Percentiles rank a stretch among this genome's conserved stretches.
Conservation (phyloP, 2,888 invertebrate genomes). For the Phalera bucephala region DNA sequence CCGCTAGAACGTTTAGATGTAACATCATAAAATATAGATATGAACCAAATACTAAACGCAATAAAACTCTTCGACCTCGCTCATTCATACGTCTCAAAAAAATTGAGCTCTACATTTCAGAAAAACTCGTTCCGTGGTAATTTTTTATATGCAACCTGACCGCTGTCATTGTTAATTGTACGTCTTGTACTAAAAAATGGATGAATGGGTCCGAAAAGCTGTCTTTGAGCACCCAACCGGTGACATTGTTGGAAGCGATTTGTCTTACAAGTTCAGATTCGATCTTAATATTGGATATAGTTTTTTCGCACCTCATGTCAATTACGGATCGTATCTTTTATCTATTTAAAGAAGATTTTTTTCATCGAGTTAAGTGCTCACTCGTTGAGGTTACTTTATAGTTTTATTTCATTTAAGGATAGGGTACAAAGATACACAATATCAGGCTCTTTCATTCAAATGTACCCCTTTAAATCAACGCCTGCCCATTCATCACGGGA, state of each 20-base stretch:
- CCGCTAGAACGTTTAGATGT: conserved; percentile 56
- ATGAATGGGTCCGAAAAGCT: conserved; percentile 61
- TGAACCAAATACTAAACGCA: conserved; percentile 67
- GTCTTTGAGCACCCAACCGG: conserved; percentile 64
- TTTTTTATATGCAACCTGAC: conserved; percentile 72
- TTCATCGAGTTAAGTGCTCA: conserved; percentile 24
- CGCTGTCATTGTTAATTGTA: conserved; percentile 77
- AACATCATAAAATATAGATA: conserved; percentile 73
- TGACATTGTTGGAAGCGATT: conserved; percentile 74
- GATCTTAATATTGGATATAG: conserved; percentile 60
- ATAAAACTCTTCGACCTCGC: conserved; percentile 58
- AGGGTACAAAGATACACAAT: conserved; percentile 54
- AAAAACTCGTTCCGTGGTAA: conserved; percentile 50
- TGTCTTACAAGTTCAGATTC: conserved; percentile 73
- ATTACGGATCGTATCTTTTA: conserved; percentile 40
- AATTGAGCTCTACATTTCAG: conserved; percentile 48
- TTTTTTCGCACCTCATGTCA: conserved; percentile 70
- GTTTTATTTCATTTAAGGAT: conserved; percentile 62
- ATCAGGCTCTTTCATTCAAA: conserved; percentile 57
- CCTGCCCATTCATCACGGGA: conserved; percentile 65
- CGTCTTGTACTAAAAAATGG: conserved; percentile 64
- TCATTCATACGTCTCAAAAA: conserved; percentile 48
- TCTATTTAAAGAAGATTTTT: conserved; percentile 20
- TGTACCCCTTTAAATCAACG: conserved; percentile 72
- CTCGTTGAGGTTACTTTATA: conserved; percentile 45